phyloP scores from a whole-genome alignment of 2,888 invertebrate species.

The Leistus spinibarbis region DNA sequence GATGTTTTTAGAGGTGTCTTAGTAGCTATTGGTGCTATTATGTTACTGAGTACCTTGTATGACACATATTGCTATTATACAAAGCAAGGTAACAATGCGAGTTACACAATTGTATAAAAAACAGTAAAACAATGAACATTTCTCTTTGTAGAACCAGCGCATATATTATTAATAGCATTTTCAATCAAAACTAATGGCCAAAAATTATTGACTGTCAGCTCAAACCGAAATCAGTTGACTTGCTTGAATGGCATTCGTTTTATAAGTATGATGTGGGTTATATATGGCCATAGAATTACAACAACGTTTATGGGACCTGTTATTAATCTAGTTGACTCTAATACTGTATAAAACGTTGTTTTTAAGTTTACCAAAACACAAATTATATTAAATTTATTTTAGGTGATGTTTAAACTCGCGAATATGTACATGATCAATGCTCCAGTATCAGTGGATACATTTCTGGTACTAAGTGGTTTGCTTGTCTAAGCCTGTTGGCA shows the following conservation, averaged over 20 bases:
- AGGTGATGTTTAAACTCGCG: slow-evolving; percentile 50
- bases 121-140: slow-evolving; percentile 1
- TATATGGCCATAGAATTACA: slow-evolving; percentile 56
- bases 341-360: slow-evolving; percentile 21
- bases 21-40: slow-evolving; percentile 9
- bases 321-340: slow-evolving; percentile 40
- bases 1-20: not conserved
- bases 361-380: not conserved
- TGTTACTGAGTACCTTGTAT: slow-evolving; percentile 41
- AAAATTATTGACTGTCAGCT: no score
- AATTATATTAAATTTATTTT: slow-evolving; percentile 43
- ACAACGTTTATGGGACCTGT: slow-evolving; percentile 42
- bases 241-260: no score
- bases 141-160: slow-evolving; percentile 40
- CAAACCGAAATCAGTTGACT: no score
- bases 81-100: slow-evolving; percentile 41
- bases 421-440: slow-evolving; percentile 53
- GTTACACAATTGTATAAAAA: not conserved
- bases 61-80: slow-evolving; percentile 40
- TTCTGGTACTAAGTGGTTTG: slow-evolving; percentile 66
- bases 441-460: slow-evolving; percentile 59
- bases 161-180: slow-evolving; percentile 46
- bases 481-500: slow-evolving; percentile 49
- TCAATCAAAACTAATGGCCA: no score
- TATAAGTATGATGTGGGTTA: no score